A percentile compares a stretch with the other conserved stretches of the same genome.
These are phyloP conservation scores for Pentalonia nigronervosa DNA, from an alignment of 1,140 invertebrate species.

Conservation along the genomic window DNA sequence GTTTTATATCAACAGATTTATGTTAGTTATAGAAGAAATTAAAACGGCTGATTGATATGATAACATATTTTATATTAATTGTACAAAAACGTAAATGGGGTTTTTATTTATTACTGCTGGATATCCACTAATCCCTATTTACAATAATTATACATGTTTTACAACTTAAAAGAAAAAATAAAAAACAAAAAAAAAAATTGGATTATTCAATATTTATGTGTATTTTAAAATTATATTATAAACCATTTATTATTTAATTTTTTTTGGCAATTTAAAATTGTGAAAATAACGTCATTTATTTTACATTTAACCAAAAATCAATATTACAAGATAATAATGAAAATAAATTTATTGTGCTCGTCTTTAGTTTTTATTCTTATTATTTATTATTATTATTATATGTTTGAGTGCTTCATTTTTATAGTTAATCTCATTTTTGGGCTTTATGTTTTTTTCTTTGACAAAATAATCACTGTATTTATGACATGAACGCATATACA, in stretches of 20 bases:
- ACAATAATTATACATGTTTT: slow-evolving; percentile 31
- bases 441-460: slow-evolving; percentile 36
- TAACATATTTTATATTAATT: slow-evolving; percentile 36
- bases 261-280: slow-evolving; percentile 35
- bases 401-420: slow-evolving; percentile 51
- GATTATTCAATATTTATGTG: slow-evolving; percentile 50
- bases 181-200: slow-evolving; percentile 34
- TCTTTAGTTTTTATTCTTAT: slow-evolving; percentile 55
- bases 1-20: slow-evolving; percentile 19
- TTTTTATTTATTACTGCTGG: slow-evolving; percentile 24
- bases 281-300: slow-evolving; percentile 42
- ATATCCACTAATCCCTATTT: slow-evolving; percentile 16
- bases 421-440: slow-evolving; percentile 48
- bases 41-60: slow-evolving; percentile 55
- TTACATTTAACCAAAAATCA: slow-evolving; percentile 25
- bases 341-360: slow-evolving; percentile 42
- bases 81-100: background rate
- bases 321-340: slow-evolving; percentile 44
- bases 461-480: slow-evolving; percentile 31
- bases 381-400: slow-evolving; percentile 43
- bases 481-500: slow-evolving; percentile 40
- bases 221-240: slow-evolving; percentile 51
- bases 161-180: background rate
- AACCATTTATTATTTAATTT: slow-evolving; percentile 40
- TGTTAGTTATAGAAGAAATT: slow-evolving; percentile 32